Evolutionary conservation across 2,888 invertebrate genomes (phyloP).

Genomic region (Artemia sp.): DNA sequence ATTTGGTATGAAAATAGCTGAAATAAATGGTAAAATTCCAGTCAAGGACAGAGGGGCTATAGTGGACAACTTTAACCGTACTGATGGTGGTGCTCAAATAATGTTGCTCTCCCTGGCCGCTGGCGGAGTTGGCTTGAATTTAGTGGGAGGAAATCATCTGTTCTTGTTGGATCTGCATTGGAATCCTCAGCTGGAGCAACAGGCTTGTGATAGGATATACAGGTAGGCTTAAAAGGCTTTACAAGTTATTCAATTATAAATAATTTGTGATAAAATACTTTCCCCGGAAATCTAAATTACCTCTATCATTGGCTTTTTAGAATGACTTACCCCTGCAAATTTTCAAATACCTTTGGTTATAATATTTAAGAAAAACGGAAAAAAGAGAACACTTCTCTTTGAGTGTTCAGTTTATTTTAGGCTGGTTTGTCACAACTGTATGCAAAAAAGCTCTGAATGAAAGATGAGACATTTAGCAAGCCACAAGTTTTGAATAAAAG

Average conservation of each 20-base stretch:
- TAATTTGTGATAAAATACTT: neutral
- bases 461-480: too few species aligned
- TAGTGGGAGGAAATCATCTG: constrained; percentile 79
- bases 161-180: constrained; percentile 81
- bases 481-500: too few species aligned
- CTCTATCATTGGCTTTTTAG: neutral
- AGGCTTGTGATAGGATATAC: constrained; percentile 86
- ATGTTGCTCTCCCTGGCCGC: constrained; percentile 74
- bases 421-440: too few species aligned
- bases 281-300: neutral
- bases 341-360: too few species aligned
- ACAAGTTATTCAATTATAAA: neutral
- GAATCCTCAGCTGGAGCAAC: constrained; percentile 89
- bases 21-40: constrained; percentile 57
- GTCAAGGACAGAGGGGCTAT: constrained; percentile 51
- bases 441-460: too few species aligned
- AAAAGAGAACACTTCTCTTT: too few species aligned
- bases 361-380: too few species aligned
- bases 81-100: constrained; percentile 32
- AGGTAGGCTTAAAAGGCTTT: constrained; percentile 21
- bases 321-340: neutral
- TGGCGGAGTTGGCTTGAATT: constrained; percentile 85
- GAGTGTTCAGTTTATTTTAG: too few species aligned
- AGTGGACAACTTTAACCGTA: constrained; percentile 52
- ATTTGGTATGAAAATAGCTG: constrained; percentile 40